Base-by-base conservation (phyloP, 2,113 vertebrate genomes). In the Girardinichthys multiradiatus region DNA sequence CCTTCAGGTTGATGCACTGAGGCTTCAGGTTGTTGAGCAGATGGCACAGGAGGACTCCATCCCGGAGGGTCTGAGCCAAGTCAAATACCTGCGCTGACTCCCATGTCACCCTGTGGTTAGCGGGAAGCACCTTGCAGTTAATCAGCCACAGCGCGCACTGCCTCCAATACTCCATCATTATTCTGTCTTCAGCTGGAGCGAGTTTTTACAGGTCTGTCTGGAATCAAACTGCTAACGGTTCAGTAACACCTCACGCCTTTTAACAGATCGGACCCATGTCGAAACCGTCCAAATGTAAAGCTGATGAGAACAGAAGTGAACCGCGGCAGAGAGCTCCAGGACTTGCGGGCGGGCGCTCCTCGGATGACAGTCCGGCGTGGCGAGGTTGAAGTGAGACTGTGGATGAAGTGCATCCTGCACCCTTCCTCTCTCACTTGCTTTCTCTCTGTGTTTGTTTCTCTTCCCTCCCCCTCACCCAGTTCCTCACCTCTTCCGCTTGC, bases 61-160 rank as follows among this genome's bases (percentile, higher is more conserved):
- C 97, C 86, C 97, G 95, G 17, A 99, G 96, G 7, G 96, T 98
- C 82, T 99, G 97, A 4, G 97, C 97, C 92, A 99, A 83, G 91
- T 99, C 97, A 75, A 99, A 99, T 76, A 98, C 97, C 94, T 97
- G 97, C 9, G 97, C 97, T 27, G 94, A 95, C 83, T 97, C 96
- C 97, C 96, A 98, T 76, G 97, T 99, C 11, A 99, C 97, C 81
- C 97, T 94, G 87, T 98, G 97, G 94, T 95, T 95, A 59, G 94
- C 91, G n/a, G 97, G 96, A 70, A 99, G 95, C 94, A 99, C 97
- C 94, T 95, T 96, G 91, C 97, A 97, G 89, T 95, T 90, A 83
- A 99, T 99, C 68, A 99, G 87, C 97, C 97, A 99, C 85, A 96
- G 92, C 79, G 97, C 96, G 90, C 97, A 98, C 51, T 98, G 97